Conservation (phyloP, 2,888 invertebrate genomes). For the Elegia similella region DNA sequence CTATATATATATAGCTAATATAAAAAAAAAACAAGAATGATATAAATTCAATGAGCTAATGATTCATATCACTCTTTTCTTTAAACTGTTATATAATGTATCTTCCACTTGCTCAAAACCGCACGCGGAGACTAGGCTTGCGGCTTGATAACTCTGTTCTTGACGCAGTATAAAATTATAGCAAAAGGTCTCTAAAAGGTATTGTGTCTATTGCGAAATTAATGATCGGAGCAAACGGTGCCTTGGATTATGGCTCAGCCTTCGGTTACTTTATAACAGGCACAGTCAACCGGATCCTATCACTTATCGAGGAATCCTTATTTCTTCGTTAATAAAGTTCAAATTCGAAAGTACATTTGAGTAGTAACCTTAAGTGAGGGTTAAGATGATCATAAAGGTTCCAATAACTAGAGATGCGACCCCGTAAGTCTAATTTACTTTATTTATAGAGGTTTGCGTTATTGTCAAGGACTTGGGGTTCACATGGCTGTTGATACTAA, state of each 20-base stretch:
- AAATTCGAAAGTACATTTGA: not conserved
- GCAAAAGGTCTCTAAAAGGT: conserved; percentile 14
- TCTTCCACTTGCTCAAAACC: too few species aligned
- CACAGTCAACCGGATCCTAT: not conserved
- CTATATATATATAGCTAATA: too few species aligned
- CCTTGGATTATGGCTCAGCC: conserved; percentile 4
- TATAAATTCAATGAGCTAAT: too few species aligned
- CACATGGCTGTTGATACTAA: not conserved
- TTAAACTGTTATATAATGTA: too few species aligned
- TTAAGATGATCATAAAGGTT: conserved; percentile 13
- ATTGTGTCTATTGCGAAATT: conserved; percentile 26
- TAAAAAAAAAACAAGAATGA: too few species aligned
- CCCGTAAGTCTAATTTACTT: conserved; percentile 7
- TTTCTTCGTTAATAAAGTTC: not conserved
- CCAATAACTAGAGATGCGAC: conserved; percentile 7
- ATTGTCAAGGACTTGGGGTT: conserved; percentile 1
- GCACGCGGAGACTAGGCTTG: too few species aligned
- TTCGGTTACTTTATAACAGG: not conserved
- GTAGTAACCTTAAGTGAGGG: not conserved
- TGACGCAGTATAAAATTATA: not conserved
- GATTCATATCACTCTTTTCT: too few species aligned
- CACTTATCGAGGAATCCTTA: conserved; percentile 4
- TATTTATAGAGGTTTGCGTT: conserved; percentile 5
- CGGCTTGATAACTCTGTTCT: not conserved
- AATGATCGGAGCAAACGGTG: conserved; percentile 28